Evolutionary conservation across 1,140 invertebrate species (phyloP).

Genomic region (Ptiloglossa arizonensis): DNA sequence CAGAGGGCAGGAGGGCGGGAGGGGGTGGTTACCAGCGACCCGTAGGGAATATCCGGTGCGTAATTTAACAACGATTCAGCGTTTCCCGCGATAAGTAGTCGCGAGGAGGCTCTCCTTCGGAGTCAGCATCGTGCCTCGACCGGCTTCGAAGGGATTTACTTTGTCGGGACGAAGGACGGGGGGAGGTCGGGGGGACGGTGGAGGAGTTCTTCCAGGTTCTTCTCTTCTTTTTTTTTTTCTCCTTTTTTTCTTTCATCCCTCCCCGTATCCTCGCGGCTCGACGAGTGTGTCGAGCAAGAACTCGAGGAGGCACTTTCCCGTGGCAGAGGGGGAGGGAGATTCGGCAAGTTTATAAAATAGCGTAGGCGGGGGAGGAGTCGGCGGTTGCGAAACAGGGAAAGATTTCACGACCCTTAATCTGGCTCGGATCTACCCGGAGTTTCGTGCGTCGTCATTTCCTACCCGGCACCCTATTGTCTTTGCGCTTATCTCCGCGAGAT

Average conservation of each 20-base stretch:
- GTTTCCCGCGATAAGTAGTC: constrained; percentile 25
- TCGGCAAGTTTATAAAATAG: constrained; percentile 69
- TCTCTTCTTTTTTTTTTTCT: constrained; percentile 38
- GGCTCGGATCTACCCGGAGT: constrained; percentile 59
- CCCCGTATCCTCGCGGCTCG: constrained; percentile 45
- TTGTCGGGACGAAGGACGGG: constrained; percentile 19
- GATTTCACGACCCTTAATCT: constrained; percentile 68
- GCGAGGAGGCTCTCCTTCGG: constrained; percentile 14
- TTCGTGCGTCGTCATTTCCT: constrained; percentile 66
- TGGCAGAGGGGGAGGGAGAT: constrained; percentile 53
- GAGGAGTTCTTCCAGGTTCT: neutral
- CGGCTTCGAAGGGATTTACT: constrained; percentile 57
- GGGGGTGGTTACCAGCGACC: too few species aligned
- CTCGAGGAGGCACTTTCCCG: constrained; percentile 61
- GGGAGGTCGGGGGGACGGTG: too few species aligned
- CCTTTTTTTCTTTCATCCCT: constrained; percentile 45
- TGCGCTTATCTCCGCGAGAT: constrained; percentile 63
- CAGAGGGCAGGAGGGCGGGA: too few species aligned
- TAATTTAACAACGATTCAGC: constrained; percentile 45
- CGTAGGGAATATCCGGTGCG: neutral
- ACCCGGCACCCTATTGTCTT: constrained; percentile 72
- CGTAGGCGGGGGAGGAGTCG: neutral
- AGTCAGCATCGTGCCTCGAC: constrained; percentile 57
- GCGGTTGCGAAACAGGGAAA: constrained; percentile 47
- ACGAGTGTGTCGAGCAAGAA: constrained; percentile 63